Evolutionary conservation across 2,797 vertebrate species (phyloP).

Genomic region (Denticeps clupeoides): DNA sequence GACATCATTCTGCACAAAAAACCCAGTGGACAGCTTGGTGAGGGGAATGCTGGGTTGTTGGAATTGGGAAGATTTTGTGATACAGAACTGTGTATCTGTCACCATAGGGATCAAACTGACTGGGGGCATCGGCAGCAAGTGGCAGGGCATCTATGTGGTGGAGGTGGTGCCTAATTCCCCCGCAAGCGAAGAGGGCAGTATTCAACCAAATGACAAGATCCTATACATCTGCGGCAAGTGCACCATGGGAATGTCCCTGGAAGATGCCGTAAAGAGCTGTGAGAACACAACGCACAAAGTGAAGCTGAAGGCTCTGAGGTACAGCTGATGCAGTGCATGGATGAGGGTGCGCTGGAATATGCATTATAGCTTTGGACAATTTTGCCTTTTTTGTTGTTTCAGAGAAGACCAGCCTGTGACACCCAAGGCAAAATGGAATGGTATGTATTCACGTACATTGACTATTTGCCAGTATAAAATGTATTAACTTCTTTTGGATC

Average conservation of each 20-base stretch:
- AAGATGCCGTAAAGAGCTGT: constrained; percentile 66
- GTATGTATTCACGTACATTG: too few relatives aligned
- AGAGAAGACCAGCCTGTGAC: constrained; percentile 76
- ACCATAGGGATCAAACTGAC: constrained; percentile 70
- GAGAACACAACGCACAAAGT: constrained; percentile 67
- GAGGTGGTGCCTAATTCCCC: constrained; percentile 68
- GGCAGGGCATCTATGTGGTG: constrained; percentile 70
- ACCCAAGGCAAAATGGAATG: constrained; percentile 66
- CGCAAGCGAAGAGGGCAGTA: constrained; percentile 66
- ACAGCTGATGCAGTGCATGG: constrained; percentile 7
- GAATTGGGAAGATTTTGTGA: too few relatives aligned
- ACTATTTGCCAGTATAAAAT: too few relatives aligned
- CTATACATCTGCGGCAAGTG: constrained; percentile 66
- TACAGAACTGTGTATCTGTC: constrained; percentile 13
- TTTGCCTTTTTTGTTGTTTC: constrained; percentile 32
- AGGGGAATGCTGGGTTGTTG: too few relatives aligned
- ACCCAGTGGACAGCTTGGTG: constrained; percentile 62
- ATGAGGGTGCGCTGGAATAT: neutral
- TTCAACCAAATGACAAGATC: constrained; percentile 66
- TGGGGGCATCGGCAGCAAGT: constrained; percentile 68
- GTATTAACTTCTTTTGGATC: too few relatives aligned
- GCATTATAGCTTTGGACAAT: neutral
- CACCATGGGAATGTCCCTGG: constrained; percentile 68
- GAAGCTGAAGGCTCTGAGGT: constrained; percentile 71
- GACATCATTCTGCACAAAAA: constrained; percentile 66